These are phyloP conservation scores for Anolis sagrei DNA, from an alignment of 2,113 vertebrate genomes.

Conservation along the genomic window DNA sequence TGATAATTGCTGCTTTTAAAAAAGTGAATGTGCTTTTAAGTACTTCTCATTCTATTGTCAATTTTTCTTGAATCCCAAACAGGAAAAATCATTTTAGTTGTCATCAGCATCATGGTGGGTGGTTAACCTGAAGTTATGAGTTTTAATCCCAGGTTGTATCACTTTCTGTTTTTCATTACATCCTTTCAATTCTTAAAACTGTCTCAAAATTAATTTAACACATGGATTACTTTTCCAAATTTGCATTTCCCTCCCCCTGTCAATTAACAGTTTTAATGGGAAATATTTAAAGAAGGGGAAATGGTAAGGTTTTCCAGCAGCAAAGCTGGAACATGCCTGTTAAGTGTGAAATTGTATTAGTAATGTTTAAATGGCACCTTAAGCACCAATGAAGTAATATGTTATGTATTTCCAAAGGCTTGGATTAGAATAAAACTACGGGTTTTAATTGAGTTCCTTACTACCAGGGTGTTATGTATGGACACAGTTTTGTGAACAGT, in stretches of 20 bases:
- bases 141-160: background rate
- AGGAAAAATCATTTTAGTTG: too few relatives aligned
- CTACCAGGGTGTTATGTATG: background rate
- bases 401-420: background rate
- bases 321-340: background rate
- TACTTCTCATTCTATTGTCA: too few relatives aligned
- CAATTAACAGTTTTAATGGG: background rate
- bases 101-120: background rate
- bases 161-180: background rate
- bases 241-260: background rate
- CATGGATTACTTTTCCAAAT: constrained; percentile 1
- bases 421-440: background rate
- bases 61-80: too few relatives aligned
- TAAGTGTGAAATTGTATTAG: background rate
- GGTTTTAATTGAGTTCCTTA: background rate
- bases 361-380: background rate
- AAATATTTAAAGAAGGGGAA: background rate
- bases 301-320: background rate
- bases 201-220: constrained; percentile 13
- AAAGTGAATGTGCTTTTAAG: too few relatives aligned
- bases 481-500: background rate
- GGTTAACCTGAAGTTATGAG: background rate
- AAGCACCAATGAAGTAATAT: background rate
- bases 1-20: too few relatives aligned
- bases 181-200: background rate